Conservation (phyloP, 2,113 vertebrate genomes). For the Camelus bactrianus region DNA sequence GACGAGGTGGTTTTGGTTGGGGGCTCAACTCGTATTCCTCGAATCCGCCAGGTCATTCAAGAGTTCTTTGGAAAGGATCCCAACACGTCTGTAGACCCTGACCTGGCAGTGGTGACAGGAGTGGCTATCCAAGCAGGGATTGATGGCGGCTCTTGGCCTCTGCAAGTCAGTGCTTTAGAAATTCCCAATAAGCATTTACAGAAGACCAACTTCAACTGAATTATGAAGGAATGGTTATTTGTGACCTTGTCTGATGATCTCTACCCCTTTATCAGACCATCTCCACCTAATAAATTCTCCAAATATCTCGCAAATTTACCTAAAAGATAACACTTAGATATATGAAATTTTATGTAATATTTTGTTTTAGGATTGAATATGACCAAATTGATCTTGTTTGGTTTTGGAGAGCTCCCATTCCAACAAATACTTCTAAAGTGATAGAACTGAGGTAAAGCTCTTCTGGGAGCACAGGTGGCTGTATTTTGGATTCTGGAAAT, state of each 20-base stretch:
- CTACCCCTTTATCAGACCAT: constrained; percentile 40
- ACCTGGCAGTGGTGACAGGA: constrained; percentile 96
- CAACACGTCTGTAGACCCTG: constrained; percentile 97
- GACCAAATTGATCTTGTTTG: constrained; percentile 14
- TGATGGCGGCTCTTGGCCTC: constrained; percentile 97
- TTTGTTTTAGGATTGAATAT: constrained; percentile 34
- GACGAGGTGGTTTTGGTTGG: constrained; percentile 98
- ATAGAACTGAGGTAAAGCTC: constrained; percentile 34
- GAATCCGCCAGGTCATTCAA: constrained; percentile 93
- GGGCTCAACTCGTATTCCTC: constrained; percentile 97
- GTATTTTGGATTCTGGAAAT: constrained; percentile 37
- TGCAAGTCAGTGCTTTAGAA: constrained; percentile 98
- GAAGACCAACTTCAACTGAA: constrained; percentile 96
- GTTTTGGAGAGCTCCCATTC: constrained; percentile 55
- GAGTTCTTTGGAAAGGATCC: constrained; percentile 97
- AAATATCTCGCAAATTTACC: background rate
- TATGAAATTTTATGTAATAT: constrained; percentile 1
- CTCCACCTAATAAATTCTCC: background rate
- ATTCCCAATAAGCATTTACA: constrained; percentile 96
- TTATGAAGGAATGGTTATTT: background rate
- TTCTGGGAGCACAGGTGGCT: background rate
- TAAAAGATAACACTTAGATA: constrained; percentile 59
- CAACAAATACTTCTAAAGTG: constrained; percentile 38
- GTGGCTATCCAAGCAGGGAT: constrained; percentile 98
- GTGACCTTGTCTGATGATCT: constrained; percentile 48